Percentiles rank a stretch among this genome's conserved stretches.
These are phyloP conservation scores for Chymomyza fuscimana DNA, from an alignment of 2,888 invertebrate species.

Conservation along the genomic window DNA sequence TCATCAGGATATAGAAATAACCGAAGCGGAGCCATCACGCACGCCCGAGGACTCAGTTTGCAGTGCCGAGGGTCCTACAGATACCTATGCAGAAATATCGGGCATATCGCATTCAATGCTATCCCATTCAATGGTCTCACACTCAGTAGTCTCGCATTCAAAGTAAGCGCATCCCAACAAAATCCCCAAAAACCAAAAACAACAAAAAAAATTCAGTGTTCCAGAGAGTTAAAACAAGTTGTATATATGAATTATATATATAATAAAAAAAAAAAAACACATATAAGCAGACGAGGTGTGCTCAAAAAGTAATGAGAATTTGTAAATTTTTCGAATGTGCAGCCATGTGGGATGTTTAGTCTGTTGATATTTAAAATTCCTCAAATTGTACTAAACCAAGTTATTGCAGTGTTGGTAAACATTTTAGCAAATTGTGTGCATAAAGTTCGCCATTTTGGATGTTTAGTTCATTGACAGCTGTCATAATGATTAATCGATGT, in stretches of 20 bases:
- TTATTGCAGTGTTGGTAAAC: no score
- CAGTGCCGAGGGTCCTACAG: conserved; percentile 91
- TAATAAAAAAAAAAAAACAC: conserved; percentile 15
- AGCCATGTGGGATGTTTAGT: no score
- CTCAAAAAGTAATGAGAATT: no score
- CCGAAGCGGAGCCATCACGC: conserved; percentile 89
- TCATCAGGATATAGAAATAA: conserved; percentile 84
- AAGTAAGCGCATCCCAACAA: conserved; percentile 41
- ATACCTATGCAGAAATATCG: conserved; percentile 79
- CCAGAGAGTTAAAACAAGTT: conserved; percentile 25
- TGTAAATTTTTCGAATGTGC: no score
- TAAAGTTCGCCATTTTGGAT: no score
- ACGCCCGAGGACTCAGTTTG: conserved; percentile 95
- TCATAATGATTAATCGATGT: no score
- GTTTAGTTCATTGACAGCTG: no score
- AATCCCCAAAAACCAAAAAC: neutral
- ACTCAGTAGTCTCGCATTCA: conserved; percentile 75
- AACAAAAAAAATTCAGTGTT: conserved; percentile 19
- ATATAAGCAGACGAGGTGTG: no score
- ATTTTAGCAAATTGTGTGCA: no score
- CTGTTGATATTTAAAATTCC: no score
- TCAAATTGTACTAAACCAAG: no score
- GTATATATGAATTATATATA: conserved; percentile 21
- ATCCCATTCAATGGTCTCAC: conserved; percentile 77
- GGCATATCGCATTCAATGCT: conserved; percentile 79